Percentiles rank a stretch among this genome's conserved stretches.
Conservation (phyloP, 1,140 invertebrate genomes). For the Coenobita brevimanus region DNA sequence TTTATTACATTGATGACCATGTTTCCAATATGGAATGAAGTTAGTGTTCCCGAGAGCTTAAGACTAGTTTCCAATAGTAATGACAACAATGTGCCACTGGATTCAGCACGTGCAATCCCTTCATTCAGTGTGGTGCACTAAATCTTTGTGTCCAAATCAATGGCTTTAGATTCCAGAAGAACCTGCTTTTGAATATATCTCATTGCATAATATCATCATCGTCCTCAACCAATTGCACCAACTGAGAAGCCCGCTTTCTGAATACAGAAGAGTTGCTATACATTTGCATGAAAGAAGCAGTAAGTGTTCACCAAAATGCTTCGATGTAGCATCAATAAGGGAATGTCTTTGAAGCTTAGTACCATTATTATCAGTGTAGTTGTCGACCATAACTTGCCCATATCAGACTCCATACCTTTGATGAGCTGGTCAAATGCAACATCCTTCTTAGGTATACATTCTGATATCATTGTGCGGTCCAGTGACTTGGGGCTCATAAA, state of each 20-base stretch:
- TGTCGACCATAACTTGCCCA: slow-evolving; percentile 1
- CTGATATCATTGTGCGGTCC: too few relatives aligned
- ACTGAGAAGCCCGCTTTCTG: neutral
- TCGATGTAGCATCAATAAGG: neutral
- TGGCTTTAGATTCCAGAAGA: neutral
- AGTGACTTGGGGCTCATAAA: slow-evolving; percentile 15
- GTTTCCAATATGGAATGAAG: too few relatives aligned
- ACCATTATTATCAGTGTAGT: slow-evolving; percentile 1
- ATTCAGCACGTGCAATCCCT: slow-evolving; percentile 7
- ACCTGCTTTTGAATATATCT: neutral
- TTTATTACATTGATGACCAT: too few relatives aligned
- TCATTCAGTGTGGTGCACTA: neutral
- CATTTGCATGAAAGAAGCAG: slow-evolving; percentile 13
- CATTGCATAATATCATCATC: neutral
- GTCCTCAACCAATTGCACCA: slow-evolving; percentile 4
- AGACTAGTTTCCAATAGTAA: neutral
- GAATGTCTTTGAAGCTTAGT: slow-evolving; percentile 1
- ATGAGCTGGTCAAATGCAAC: neutral
- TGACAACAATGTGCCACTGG: neutral
- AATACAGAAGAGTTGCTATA: neutral
- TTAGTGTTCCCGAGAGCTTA: neutral
- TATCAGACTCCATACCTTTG: slow-evolving; percentile 7
- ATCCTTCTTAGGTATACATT: neutral
- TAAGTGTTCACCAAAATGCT: slow-evolving; percentile 12
- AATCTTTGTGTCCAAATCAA: neutral